phyloP scores from a whole-genome alignment of 2,113 vertebrate species.

The Ceuthmochares aereus region DNA sequence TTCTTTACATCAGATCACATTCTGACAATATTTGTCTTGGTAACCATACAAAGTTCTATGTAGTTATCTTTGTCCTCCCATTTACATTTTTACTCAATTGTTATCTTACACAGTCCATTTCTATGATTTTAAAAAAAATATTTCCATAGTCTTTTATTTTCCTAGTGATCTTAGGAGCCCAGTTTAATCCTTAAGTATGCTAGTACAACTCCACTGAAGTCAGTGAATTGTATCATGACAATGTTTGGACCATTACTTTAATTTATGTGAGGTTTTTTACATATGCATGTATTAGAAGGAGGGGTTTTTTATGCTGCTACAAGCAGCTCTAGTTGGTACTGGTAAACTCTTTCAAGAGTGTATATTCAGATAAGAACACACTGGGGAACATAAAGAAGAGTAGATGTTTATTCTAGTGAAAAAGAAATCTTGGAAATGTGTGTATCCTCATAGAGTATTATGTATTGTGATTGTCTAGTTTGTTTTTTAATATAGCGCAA shows the following conservation, averaged over 20 bases:
- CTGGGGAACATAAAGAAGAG: background rate
- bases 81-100: background rate
- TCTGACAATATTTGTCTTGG: background rate
- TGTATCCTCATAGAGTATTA: background rate
- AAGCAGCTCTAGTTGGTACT: background rate
- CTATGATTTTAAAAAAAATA: background rate
- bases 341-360: background rate
- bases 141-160: slow-evolving; percentile 3
- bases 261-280: background rate
- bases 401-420: background rate
- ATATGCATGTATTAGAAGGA: background rate
- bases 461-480: background rate
- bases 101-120: background rate
- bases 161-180: background rate
- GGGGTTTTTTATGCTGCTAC: background rate
- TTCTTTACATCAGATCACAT: background rate
- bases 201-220: background rate
- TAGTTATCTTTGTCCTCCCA: background rate
- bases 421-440: background rate
- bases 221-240: background rate
- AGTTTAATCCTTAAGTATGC: slow-evolving; percentile 15
- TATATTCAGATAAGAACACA: background rate
- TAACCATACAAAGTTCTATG: background rate
- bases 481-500: background rate
- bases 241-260: background rate